Evolutionary conservation across 2,888 invertebrate species (phyloP), one percentile per base, ranked within the genome.

Genomic region (Helleia helle): DNA sequence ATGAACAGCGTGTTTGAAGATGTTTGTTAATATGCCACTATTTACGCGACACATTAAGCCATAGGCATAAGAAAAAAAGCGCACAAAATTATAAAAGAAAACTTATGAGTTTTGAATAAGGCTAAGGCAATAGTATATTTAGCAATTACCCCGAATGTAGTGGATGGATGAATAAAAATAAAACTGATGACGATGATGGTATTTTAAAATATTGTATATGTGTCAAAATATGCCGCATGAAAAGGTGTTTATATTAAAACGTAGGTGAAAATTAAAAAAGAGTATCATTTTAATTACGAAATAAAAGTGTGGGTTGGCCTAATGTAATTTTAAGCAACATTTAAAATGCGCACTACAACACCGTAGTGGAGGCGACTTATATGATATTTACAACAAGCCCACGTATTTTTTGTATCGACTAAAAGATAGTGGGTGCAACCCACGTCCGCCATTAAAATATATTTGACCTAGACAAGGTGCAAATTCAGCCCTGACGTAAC

Each of bases 251-350:
- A n/a, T n/a, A n/a, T n/a, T n/a, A 11, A 12, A 18, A 12, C 18
- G 30, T 39, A 39, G 30, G 39, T 39, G 24, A 24, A 39, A 7
- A 24, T 25, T 30, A 15, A 39, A 6, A 29, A 24, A 15, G 11
- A 39, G 34, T 22, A 34, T 12, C 61, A 54, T 50, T 52, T 58
- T 63, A 59, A 62, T 75, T 71, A 60, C 62, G 67, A 72, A 75
- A 74, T 67, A 64, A 69, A 71, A 62, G 68, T 68, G 77, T 76
- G 71, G 74, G 75, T 38, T 54, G 51, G 58, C 48, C 48, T 47
- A 56, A 57, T 58, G 54, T 50, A 51, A 57, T 61, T 58, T 50
- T 51, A 44, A 50, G 42, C 40, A 17, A 41, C 37, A 9, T 38
- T 17, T 38, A 49, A 45, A 41, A 40, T 42, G 42, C 30, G 30